phyloP scores from a whole-genome alignment of 2,113 vertebrate species.

The Aptenodytes forsteri region DNA sequence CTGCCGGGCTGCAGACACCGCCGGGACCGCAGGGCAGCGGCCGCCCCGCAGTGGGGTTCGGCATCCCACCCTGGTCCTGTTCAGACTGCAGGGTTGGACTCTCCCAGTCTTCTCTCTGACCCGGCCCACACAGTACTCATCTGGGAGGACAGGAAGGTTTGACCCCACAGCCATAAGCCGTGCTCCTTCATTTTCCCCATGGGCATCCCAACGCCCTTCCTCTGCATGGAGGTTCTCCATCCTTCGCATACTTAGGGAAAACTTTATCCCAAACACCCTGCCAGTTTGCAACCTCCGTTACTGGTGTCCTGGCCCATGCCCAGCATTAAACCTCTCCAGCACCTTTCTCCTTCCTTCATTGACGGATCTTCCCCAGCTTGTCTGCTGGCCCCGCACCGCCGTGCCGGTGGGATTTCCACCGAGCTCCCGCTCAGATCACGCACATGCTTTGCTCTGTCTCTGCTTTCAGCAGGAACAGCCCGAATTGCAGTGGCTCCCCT shows the following conservation, averaged over 20 bases:
- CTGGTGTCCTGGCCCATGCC: background rate
- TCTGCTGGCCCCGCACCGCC: no score
- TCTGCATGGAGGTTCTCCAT: background rate
- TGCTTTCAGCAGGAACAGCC: background rate
- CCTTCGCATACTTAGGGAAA: background rate
- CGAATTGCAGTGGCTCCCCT: background rate
- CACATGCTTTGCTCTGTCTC: accelerated
- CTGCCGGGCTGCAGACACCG: background rate
- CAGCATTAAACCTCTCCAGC: background rate
- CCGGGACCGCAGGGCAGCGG: background rate
- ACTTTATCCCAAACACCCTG: background rate
- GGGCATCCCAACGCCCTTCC: background rate
- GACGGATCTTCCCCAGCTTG: background rate
- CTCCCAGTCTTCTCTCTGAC: background rate
- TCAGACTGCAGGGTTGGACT: background rate
- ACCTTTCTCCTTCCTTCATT: background rate
- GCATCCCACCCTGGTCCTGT: background rate
- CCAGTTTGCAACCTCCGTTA: background rate
- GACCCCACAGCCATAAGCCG: accelerated
- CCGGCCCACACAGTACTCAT: background rate
- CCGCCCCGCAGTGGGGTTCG: accelerated
- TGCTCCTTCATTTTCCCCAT: background rate
- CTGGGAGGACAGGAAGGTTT: background rate
- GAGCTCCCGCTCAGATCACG: accelerated
- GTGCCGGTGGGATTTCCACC: accelerated